These are phyloP conservation scores for Coelinius sp. DNA, from an alignment of 2,888 invertebrate genomes.

Conservation along the genomic window DNA sequence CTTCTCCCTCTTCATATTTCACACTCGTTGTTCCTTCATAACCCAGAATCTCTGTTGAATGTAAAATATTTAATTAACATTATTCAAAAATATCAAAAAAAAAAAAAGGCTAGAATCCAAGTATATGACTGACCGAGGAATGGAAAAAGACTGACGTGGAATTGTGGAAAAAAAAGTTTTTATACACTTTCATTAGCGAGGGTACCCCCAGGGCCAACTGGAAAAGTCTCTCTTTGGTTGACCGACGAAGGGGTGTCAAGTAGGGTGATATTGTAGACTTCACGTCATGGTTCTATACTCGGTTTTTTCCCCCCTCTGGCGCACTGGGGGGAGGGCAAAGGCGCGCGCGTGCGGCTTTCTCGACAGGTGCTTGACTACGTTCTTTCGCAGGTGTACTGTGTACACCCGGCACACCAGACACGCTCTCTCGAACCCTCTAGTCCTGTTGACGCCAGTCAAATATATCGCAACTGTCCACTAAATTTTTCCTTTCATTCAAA, in stretches of 20 bases:
- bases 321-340: slow-evolving; percentile 31
- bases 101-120: not conserved
- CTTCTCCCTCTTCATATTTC: slow-evolving; percentile 53
- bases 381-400: slow-evolving; percentile 63
- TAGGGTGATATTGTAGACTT: slow-evolving; percentile 10
- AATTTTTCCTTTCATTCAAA: slow-evolving; percentile 30
- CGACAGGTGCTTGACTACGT: slow-evolving; percentile 59
- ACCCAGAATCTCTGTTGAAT: slow-evolving; percentile 26
- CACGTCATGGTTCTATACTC: slow-evolving; percentile 5
- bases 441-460: slow-evolving; percentile 25
- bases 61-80: not conserved
- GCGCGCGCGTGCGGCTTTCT: slow-evolving; percentile 59
- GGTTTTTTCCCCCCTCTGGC: not conserved
- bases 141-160: not conserved
- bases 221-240: slow-evolving; percentile 23
- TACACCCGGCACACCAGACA: slow-evolving; percentile 47
- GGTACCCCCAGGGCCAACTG: slow-evolving; percentile 41
- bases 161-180: not conserved
- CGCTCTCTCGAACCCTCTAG: slow-evolving; percentile 43
- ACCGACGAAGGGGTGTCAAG: slow-evolving; percentile 38
- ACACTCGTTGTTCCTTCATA: slow-evolving; percentile 48
- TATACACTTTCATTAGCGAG: slow-evolving; percentile 35
- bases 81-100: not conserved
- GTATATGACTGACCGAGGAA: not conserved
- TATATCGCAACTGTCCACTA: slow-evolving; percentile 29